Evolutionary conservation across 2,888 invertebrate genomes (phyloP).

Genomic region (Atherix ibis): DNA sequence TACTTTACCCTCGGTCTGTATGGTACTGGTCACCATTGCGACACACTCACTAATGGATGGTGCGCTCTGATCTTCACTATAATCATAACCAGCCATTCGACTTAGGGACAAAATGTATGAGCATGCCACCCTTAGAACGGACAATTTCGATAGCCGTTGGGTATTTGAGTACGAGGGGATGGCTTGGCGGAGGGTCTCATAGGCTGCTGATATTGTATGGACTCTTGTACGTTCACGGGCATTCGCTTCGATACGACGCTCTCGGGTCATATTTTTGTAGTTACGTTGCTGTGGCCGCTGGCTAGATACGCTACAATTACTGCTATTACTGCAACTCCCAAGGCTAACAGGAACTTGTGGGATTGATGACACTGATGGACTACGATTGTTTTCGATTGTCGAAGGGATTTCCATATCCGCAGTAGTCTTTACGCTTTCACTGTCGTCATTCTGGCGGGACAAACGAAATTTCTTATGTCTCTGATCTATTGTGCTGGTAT

Average conservation of each 20-base stretch:
- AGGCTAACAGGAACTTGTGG: background rate
- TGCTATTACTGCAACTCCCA: conserved; percentile 5
- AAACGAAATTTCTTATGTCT: no score
- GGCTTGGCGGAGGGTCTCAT: conserved; percentile 68
- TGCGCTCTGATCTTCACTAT: conserved; percentile 40
- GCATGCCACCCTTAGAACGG: conserved; percentile 82
- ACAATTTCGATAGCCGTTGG: conserved; percentile 84
- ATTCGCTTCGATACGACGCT: conserved; percentile 84
- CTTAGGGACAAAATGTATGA: conserved; percentile 83
- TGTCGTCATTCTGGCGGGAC: no score
- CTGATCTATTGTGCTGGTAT: no score
- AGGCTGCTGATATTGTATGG: conserved; percentile 90
- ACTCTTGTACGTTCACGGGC: conserved; percentile 84
- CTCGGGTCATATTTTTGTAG: conserved; percentile 91
- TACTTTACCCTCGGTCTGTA: conserved; percentile 81
- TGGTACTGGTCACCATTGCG: conserved; percentile 76
- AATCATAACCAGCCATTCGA: conserved; percentile 54
- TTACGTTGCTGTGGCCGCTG: conserved; percentile 56
- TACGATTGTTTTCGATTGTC: conserved; percentile 4
- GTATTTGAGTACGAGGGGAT: conserved; percentile 86
- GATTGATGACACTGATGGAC: background rate
- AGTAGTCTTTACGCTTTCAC: background rate
- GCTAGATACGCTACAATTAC: conserved; percentile 7
- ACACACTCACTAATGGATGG: conserved; percentile 61
- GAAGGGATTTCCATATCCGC: conserved; percentile 5